Percentiles rank a stretch among this genome's conserved stretches.
Conservation (phyloP, 2,797 vertebrate species). For the Sebastes jordani region DNA sequence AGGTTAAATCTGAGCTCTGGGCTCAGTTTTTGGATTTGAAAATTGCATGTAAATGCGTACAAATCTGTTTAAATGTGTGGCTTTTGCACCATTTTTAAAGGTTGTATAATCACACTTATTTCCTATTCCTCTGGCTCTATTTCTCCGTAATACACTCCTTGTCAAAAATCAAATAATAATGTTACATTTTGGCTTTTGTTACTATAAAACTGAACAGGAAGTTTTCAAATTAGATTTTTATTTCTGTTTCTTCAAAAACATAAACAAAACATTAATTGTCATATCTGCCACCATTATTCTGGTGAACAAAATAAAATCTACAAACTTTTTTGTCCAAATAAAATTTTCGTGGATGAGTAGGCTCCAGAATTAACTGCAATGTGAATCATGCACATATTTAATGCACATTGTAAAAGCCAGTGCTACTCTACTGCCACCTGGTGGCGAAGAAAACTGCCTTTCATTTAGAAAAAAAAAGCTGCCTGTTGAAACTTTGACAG, state of each 20-base stretch:
- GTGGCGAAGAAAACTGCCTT: slow-evolving; percentile 29
- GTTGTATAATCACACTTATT: background rate
- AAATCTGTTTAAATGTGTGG: background rate
- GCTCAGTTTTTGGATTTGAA: background rate
- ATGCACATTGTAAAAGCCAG: background rate
- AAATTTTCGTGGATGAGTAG: background rate
- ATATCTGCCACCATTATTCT: background rate
- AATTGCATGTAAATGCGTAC: background rate
- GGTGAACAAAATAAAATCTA: background rate
- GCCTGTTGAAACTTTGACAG: background rate
- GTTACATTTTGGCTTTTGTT: background rate
- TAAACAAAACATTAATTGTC: background rate
- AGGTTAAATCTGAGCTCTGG: no score
- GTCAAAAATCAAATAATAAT: background rate
- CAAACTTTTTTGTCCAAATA: background rate
- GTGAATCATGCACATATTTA: background rate
- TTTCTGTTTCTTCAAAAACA: background rate
- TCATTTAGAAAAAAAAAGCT: background rate
- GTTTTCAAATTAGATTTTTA: background rate
- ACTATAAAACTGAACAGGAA: background rate
- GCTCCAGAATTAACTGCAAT: background rate
- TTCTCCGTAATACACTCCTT: background rate
- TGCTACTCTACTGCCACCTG: slow-evolving; percentile 64
- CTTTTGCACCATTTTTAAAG: background rate
- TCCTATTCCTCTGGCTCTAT: background rate